These are phyloP conservation scores for Calephelis nemesis DNA, from an alignment of 1,140 invertebrate genomes.

Conservation along the genomic window DNA sequence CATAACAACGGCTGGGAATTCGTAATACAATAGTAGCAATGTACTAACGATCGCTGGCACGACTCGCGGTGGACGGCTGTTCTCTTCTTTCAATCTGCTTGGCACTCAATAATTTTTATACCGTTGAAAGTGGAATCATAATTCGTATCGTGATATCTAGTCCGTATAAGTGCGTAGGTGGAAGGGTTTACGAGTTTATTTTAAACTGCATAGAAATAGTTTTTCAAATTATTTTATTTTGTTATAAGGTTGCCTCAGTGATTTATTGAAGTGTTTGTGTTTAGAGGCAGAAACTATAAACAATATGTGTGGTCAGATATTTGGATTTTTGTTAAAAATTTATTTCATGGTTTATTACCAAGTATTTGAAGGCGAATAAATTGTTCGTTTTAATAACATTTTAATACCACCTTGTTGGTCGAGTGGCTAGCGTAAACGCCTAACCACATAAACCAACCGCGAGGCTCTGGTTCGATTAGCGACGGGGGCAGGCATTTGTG, in stretches of 20 bases:
- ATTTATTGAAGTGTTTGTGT: neutral
- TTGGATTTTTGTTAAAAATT: too few relatives aligned
- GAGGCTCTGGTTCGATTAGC: too few relatives aligned
- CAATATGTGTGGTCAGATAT: too few relatives aligned
- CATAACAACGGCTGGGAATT: conserved; percentile 66
- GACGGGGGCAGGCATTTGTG: too few relatives aligned
- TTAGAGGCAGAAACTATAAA: neutral
- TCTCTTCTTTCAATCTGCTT: conserved; percentile 63
- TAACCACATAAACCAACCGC: too few relatives aligned
- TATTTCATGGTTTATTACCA: too few relatives aligned
- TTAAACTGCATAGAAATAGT: conserved; percentile 15
- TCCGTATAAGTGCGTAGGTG: conserved; percentile 10
- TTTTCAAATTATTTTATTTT: neutral
- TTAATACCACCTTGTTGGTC: too few relatives aligned
- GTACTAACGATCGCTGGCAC: conserved; percentile 62
- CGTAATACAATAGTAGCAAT: conserved; percentile 59
- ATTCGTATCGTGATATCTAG: conserved; percentile 46
- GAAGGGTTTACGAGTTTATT: conserved; percentile 18
- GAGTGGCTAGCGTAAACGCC: too few relatives aligned
- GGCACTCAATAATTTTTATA: conserved; percentile 68
- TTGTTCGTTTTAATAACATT: too few relatives aligned
- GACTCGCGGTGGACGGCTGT: conserved; percentile 50
- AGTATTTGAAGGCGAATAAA: too few relatives aligned
- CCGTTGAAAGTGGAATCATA: conserved; percentile 54
- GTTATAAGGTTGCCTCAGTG: neutral